Evolutionary conservation across 2,888 invertebrate genomes (phyloP).

Genomic region (Leptothorax acervorum): DNA sequence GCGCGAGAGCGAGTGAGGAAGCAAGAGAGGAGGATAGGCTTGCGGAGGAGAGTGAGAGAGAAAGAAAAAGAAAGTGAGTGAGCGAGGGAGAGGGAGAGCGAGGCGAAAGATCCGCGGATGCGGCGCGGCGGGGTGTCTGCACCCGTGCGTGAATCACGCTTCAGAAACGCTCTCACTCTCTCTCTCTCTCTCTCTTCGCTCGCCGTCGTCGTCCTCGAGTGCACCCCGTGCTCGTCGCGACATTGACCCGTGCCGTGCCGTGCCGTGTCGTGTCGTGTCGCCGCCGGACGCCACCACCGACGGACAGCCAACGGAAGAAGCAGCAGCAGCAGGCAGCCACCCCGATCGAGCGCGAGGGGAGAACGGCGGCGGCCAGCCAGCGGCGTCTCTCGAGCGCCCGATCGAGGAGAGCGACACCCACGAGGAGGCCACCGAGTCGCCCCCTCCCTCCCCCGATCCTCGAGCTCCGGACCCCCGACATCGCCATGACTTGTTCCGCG

Average conservation of each 20-base stretch:
- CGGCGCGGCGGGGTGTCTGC: slow-evolving; percentile 75
- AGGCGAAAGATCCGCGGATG: slow-evolving; percentile 64
- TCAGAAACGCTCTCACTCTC: slow-evolving; percentile 73
- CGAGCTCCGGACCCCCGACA: background rate
- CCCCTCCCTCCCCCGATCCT: background rate
- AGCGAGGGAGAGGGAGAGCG: slow-evolving; percentile 33
- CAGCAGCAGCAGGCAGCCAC: slow-evolving; percentile 8
- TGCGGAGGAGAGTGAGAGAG: background rate
- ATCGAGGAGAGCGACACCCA: slow-evolving; percentile 51
- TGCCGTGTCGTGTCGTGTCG: slow-evolving; percentile 52
- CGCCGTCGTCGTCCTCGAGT: slow-evolving; percentile 72
- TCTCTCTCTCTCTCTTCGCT: slow-evolving; percentile 43
- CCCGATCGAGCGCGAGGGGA: slow-evolving; percentile 23
- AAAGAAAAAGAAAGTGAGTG: background rate
- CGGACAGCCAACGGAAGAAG: background rate
- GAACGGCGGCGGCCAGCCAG: slow-evolving; percentile 7
- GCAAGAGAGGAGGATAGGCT: slow-evolving; percentile 3
- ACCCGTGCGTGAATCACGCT: slow-evolving; percentile 82
- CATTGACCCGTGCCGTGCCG: slow-evolving; percentile 72
- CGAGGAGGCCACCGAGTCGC: slow-evolving; percentile 44
- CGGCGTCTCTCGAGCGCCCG: slow-evolving; percentile 55
- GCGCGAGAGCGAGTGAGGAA: slow-evolving; percentile 9
- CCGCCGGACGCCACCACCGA: slow-evolving; percentile 42
- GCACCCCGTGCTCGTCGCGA: slow-evolving; percentile 71
- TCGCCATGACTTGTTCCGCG: slow-evolving; percentile 11